These are phyloP conservation scores for Paramormyrops hopkinsi DNA, from an alignment of 2,797 vertebrate species.

Conservation along the genomic window DNA sequence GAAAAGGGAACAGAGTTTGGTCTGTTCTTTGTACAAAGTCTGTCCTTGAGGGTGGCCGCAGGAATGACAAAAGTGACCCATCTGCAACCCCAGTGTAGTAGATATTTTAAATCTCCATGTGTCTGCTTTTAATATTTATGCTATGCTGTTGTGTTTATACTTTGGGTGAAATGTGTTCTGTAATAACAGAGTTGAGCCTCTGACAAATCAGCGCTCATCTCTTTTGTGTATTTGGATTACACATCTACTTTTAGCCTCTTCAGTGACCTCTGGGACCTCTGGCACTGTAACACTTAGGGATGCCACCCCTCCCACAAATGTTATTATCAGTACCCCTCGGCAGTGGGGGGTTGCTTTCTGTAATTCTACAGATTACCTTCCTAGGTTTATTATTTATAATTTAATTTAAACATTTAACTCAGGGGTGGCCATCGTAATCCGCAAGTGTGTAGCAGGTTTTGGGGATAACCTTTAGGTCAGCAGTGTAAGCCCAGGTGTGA, in stretches of 20 bases:
- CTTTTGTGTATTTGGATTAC: not conserved
- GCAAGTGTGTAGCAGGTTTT: not conserved
- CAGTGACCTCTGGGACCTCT: not conserved
- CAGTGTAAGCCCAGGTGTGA: not conserved
- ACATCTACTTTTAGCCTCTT: not conserved
- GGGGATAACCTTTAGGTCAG: not conserved
- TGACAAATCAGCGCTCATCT: not conserved
- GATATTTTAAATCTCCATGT: not conserved
- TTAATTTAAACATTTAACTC: not conserved
- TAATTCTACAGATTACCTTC: not conserved
- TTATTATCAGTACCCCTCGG: not conserved
- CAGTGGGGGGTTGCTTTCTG: not conserved
- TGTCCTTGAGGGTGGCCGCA: not conserved
- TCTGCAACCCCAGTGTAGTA: not conserved
- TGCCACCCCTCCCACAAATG: not conserved
- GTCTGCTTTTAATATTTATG: not conserved
- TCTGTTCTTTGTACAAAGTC: conserved; percentile 9
- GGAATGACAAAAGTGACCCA: not conserved
- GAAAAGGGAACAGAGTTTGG: not conserved
- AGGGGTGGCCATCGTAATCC: not conserved
- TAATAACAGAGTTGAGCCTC: not conserved
- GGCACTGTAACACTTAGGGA: not conserved
- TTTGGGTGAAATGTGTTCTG: not conserved
- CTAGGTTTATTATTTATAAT: not conserved
- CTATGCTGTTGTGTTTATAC: not conserved